These are phyloP conservation scores for Galerucella calmariensis DNA, from an alignment of 2,888 invertebrate species.

Conservation along the genomic window DNA sequence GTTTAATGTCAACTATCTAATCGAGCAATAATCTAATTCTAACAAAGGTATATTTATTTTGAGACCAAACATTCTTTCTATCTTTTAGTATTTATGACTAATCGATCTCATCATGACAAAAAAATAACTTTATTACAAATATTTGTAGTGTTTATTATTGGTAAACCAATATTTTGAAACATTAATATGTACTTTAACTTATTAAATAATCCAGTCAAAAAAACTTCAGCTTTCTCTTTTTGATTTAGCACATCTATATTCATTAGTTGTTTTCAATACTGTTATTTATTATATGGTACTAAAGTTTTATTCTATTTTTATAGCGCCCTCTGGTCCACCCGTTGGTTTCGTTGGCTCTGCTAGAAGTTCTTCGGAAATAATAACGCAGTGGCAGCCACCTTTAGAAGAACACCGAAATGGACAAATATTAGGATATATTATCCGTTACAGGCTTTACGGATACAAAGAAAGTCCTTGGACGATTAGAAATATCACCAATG, in stretches of 20 bases:
- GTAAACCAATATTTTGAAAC: too few relatives aligned
- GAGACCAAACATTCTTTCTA: too few relatives aligned
- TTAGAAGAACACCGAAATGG: conserved; percentile 95
- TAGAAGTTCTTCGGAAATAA: conserved; percentile 93
- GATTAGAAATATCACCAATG: conserved; percentile 90
- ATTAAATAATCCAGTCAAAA: too few relatives aligned
- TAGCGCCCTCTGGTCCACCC: conserved; percentile 96
- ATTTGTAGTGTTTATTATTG: too few relatives aligned
- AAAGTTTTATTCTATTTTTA: conserved; percentile 31
- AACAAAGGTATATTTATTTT: neutral
- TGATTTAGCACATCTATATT: neutral
- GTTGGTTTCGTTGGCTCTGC: conserved; percentile 95
- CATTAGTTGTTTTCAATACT: neutral
- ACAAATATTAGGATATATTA: conserved; percentile 91
- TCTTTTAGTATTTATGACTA: too few relatives aligned
- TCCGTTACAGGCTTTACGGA: conserved; percentile 90
- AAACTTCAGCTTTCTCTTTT: neutral
- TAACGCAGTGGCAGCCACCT: conserved; percentile 97
- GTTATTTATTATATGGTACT: neutral
- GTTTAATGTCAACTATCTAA: neutral
- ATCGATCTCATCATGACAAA: too few relatives aligned
- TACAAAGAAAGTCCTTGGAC: conserved; percentile 95
- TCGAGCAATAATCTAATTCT: neutral
- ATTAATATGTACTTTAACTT: too few relatives aligned
- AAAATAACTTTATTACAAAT: too few relatives aligned